Evolutionary conservation across 2,888 invertebrate species (phyloP).

Genomic region (Lymantria monacha): DNA sequence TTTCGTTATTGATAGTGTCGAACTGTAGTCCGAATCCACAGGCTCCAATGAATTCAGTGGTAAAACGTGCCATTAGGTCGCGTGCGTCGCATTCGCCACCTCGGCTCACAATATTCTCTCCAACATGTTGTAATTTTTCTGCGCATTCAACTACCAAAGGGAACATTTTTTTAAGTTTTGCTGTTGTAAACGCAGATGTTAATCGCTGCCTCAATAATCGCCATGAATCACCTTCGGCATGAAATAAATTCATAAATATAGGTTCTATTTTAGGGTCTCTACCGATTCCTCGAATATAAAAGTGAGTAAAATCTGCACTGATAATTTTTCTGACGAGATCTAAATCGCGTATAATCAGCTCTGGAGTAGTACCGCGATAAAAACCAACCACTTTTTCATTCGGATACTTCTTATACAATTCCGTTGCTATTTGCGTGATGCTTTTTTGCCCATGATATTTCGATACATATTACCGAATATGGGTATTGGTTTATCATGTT

Average conservation of each 20-base stretch:
- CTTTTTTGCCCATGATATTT: constrained; percentile 45
- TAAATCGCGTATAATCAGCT: constrained; percentile 54
- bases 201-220: constrained; percentile 57
- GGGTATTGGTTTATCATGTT: constrained; percentile 50
- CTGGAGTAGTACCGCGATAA: constrained; percentile 52
- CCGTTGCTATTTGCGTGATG: constrained; percentile 37
- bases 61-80: constrained; percentile 57
- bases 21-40: constrained; percentile 58
- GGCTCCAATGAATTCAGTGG: constrained; percentile 58
- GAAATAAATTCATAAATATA: constrained; percentile 49
- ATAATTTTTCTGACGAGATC: constrained; percentile 51
- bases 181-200: constrained; percentile 63
- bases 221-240: constrained; percentile 60
- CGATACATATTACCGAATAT: constrained; percentile 52
- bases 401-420: constrained; percentile 54
- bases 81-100: constrained; percentile 48
- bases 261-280: constrained; percentile 47
- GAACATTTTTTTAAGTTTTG: constrained; percentile 64
- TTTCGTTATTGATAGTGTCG: constrained; percentile 50
- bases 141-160: constrained; percentile 60
- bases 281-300: constrained; percentile 50
- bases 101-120: constrained; percentile 38
- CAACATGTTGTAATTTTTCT: constrained; percentile 45
- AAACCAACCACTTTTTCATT: constrained; percentile 61
- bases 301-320: constrained; percentile 51